Conservation (phyloP, 2,888 invertebrate genomes). For the Spilarctia lutea region DNA sequence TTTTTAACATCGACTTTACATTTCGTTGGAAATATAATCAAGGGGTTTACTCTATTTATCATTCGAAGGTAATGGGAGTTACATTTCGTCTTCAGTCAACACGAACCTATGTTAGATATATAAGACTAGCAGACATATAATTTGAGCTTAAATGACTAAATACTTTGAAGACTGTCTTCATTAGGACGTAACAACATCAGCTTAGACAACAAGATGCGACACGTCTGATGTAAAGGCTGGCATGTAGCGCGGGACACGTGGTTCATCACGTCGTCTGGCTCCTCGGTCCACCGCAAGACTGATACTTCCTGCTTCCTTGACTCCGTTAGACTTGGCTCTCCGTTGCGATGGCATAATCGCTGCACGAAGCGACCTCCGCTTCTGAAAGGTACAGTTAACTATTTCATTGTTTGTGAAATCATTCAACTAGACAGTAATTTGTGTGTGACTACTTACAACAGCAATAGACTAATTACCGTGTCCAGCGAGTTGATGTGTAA, state of each 20-base stretch:
- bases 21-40: neutral
- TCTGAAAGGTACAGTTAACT: conserved; percentile 87
- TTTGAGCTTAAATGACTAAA: neutral
- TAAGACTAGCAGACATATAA: too few species aligned
- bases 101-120: neutral
- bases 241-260: conserved; percentile 89
- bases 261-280: conserved; percentile 88
- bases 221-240: conserved; percentile 93
- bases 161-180: conserved; percentile 44
- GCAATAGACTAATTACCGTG: conserved; percentile 60
- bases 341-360: conserved; percentile 92
- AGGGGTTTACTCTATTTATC: neutral
- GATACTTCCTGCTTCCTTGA: conserved; percentile 92
- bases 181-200: conserved; percentile 38
- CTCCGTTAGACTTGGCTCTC: conserved; percentile 92
- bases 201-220: conserved; percentile 91
- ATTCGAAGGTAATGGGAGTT: neutral
- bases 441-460: conserved; percentile 76
- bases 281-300: conserved; percentile 92
- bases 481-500: conserved; percentile 61
- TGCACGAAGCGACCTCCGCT: conserved; percentile 94
- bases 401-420: conserved; percentile 16
- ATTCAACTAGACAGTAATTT: conserved; percentile 28
- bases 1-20: neutral
- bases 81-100: neutral